Base-by-base conservation (phyloP, 2,113 vertebrate genomes). In the Colossoma macropomum region DNA sequence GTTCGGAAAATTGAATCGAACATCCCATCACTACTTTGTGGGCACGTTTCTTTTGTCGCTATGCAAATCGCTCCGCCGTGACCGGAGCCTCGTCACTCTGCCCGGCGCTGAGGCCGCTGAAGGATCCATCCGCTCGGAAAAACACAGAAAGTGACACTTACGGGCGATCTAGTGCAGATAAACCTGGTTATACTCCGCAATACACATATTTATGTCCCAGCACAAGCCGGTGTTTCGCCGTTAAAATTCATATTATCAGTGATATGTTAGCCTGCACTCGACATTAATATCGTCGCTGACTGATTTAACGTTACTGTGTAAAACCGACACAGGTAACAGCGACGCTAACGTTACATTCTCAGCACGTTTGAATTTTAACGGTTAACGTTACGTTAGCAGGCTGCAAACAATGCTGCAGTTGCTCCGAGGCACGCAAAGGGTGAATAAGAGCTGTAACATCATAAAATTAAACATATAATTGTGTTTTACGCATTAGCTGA, bases 31-130 rank as follows among this genome's bases (percentile, higher is more conserved):
- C 12, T 62, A 62, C 59, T 27, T 25, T 62, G 68, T 70, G 32
- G 68, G 45, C 68, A 70, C 68, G 50, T 50, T 77, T 63, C 92
- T 95, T 62, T 94, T 94, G 92, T 94, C 90, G 89, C 87, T 59
- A 75, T 48, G 74, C 80, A 86, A 78, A 94, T 94, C 92, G 79
- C 88, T 95, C 92, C 94, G 94, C 94, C 81, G 86, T 80, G 85
- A 70, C 86, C 52, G 73, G 74, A 21, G 91, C 89, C 93, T 52
- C 82, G 92, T 87, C 92, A 93, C 93, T 88, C 59, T 72, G 70
- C 59, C 78, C 9, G 80, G 71, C 81, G 86, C 79, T 62, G 60
- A 62, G 84, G 80, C 81, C 77, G 85, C 72, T 71, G 66, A 87
- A 76, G 81, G 88, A 90, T 92, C 86, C 91, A 89, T 93, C 92